phyloP scores from a whole-genome alignment of 2,888 invertebrate species.

The Taphrorychus bicolor region DNA sequence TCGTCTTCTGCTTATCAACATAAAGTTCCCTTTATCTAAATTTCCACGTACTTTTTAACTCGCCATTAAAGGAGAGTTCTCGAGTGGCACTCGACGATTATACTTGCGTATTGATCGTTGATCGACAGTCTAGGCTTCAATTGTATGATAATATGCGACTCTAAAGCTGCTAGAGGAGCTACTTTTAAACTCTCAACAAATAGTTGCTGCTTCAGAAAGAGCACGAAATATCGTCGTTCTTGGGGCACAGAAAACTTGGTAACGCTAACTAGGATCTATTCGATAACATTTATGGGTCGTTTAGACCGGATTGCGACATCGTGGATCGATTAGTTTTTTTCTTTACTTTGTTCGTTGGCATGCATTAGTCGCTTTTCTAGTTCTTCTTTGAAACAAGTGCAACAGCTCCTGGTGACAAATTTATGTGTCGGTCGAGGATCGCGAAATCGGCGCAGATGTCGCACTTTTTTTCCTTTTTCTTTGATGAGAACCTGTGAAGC shows the following conservation, averaged over 20 bases:
- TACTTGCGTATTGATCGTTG: neutral
- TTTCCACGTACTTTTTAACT: neutral
- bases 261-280: slow-evolving; percentile 19
- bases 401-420: slow-evolving; percentile 16
- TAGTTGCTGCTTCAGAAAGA: neutral
- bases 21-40: neutral
- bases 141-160: neutral
- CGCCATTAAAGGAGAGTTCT: neutral
- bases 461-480: slow-evolving; percentile 3
- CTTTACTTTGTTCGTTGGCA: slow-evolving; percentile 13
- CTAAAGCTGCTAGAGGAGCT: neutral
- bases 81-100: neutral
- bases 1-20: neutral
- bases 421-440: slow-evolving; percentile 12
- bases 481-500: no score
- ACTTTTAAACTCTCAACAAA: neutral
- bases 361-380: slow-evolving; percentile 30
- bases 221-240: neutral
- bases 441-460: slow-evolving; percentile 15
- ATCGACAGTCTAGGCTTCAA: neutral
- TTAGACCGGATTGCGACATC: slow-evolving; percentile 32
- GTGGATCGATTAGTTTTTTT: slow-evolving; percentile 26
- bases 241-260: neutral
- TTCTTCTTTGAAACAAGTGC: slow-evolving; percentile 22
- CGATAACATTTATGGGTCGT: slow-evolving; percentile 36